These are phyloP conservation scores for Dolichoris vasculosae DNA, from an alignment of 1,140 invertebrate species.

Conservation along the genomic window DNA sequence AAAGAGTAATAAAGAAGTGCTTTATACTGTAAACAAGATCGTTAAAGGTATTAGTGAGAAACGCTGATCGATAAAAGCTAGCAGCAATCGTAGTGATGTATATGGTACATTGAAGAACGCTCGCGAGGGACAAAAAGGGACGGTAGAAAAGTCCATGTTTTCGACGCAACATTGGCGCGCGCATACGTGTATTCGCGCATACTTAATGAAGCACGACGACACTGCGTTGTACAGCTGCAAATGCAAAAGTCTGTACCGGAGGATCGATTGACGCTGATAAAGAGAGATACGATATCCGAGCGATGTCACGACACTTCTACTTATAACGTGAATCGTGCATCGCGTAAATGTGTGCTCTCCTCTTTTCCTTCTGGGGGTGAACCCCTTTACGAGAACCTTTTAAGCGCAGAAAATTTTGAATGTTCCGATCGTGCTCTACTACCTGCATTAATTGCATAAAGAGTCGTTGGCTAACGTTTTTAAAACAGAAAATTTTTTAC, in stretches of 20 bases:
- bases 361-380: too few relatives aligned
- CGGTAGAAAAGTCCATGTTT: neutral
- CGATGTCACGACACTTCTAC: neutral
- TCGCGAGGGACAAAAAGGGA: neutral
- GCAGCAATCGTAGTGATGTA: slow-evolving; percentile 10
- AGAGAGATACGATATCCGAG: neutral
- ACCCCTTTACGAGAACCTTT: neutral
- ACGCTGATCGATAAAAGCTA: slow-evolving; percentile 48
- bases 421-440: too few relatives aligned
- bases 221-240: slow-evolving; percentile 2
- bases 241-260: neutral
- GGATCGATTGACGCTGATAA: slow-evolving; percentile 35
- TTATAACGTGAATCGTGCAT: neutral
- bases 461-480: too few relatives aligned
- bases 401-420: neutral
- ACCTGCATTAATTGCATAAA: too few relatives aligned
- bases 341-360: neutral
- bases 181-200: slow-evolving; percentile 2
- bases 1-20: neutral
- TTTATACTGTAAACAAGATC: slow-evolving; percentile 43
- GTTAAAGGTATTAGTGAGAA: slow-evolving; percentile 41
- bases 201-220: neutral
- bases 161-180: neutral
- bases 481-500: too few relatives aligned
- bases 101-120: neutral